Conservation (phyloP, 1,140 invertebrate species). For the Monomorium pharaonis region DNA sequence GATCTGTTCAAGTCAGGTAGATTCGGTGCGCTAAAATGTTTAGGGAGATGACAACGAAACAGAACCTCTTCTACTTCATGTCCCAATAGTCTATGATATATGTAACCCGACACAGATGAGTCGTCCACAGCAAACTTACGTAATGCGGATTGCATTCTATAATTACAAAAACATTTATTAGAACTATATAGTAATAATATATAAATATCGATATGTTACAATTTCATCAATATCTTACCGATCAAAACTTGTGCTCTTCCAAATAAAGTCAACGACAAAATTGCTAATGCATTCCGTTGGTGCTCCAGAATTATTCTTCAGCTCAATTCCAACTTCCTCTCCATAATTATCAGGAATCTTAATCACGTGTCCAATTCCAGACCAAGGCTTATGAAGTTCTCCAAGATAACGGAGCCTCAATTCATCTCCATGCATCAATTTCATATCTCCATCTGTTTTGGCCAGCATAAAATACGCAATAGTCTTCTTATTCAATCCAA, state of each 20-base stretch:
- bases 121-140: constrained; percentile 98
- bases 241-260: constrained; percentile 99
- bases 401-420: constrained; percentile 96
- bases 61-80: constrained; percentile 98
- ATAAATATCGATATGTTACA: neutral
- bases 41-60: constrained; percentile 95
- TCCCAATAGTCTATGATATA: constrained; percentile 98
- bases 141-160: constrained; percentile 97
- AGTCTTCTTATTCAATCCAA: constrained; percentile 98
- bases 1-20: constrained; percentile 98
- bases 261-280: constrained; percentile 99
- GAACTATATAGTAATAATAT: neutral
- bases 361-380: constrained; percentile 97
- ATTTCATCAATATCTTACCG: constrained; percentile 86
- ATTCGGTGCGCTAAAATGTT: constrained; percentile 98
- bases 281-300: constrained; percentile 97
- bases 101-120: constrained; percentile 97
- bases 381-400: constrained; percentile 97
- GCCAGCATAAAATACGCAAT: constrained; percentile 99
- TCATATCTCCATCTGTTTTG: constrained; percentile 99
- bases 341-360: constrained; percentile 99
- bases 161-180: constrained; percentile 49
- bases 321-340: constrained; percentile 98
- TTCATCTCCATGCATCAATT: constrained; percentile 99
- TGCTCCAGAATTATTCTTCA: constrained; percentile 95